A percentile compares a stretch with the other conserved stretches of the same genome.
phyloP scores from a whole-genome alignment of 2,113 vertebrate species.

The Conger conger region DNA sequence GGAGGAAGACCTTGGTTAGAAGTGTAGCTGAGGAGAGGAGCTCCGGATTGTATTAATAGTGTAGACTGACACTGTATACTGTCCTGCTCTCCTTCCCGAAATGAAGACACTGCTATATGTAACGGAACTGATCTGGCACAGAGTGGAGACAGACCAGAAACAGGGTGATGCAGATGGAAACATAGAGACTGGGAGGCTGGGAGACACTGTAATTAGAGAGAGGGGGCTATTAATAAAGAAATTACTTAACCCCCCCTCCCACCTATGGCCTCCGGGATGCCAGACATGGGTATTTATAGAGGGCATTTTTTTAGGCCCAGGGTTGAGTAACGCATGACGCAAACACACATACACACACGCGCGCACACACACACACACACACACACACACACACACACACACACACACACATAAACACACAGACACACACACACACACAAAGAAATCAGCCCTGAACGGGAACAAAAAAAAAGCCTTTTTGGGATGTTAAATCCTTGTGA shows the following conservation, averaged over 20 bases:
- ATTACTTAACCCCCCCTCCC: slow-evolving; percentile 29
- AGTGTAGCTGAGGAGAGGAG: not conserved
- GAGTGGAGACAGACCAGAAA: slow-evolving; percentile 24
- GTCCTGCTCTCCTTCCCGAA: not conserved
- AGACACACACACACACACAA: no score
- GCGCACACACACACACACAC: slow-evolving; percentile 31
- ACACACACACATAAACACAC: no score
- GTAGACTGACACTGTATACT: not conserved
- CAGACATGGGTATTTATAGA: slow-evolving; percentile 54
- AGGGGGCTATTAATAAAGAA: slow-evolving; percentile 66
- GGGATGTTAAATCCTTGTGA: no score
- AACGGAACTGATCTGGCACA: not conserved
- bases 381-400: no score
- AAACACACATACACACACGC: slow-evolving; percentile 21
- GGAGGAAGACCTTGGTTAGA: slow-evolving; percentile 1
- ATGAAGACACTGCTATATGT: not conserved
- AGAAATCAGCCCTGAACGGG: no score
- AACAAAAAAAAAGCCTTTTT: no score
- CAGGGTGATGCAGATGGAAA: slow-evolving; percentile 39
- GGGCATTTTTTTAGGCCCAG: slow-evolving; percentile 43
- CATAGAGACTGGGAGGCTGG: slow-evolving; percentile 27
- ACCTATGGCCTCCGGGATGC: slow-evolving; percentile 38
- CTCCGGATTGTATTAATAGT: slow-evolving; percentile 16
- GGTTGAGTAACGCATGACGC: slow-evolving; percentile 49
- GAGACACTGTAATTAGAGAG: slow-evolving; percentile 61